Base-by-base conservation (phyloP, 1,140 invertebrate species). In the Drosophila chauvacae region DNA sequence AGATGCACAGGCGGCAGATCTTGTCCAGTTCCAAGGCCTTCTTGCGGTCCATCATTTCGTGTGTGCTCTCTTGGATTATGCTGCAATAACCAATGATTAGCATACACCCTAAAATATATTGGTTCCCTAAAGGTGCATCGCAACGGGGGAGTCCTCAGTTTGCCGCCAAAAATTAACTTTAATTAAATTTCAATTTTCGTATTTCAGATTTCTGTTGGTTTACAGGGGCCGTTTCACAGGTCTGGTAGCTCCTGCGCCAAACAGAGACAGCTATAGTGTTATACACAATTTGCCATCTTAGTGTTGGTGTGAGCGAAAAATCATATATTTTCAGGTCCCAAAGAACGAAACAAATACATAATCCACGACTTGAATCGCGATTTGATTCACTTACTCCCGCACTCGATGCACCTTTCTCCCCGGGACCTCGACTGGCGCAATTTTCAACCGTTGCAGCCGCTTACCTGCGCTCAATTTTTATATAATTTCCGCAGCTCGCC, bases 1-100 rank as follows among this genome's bases (percentile, higher is more conserved):
- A 92, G 73, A 94, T 93, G 91, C 94, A 95, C 35, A 94, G 93
- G n/a, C 94, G 93, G 91, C 94, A 95, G 71, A 94, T 94, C 91
- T 94, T 94, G 68, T 94, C 94, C 75, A 95, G 82, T 69, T 93
- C 91, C 23, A 92, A 59, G 30, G 90, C 87, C 53, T 92, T 92
- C 53, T 92, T 92, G 13, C 91, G 87, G 58, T 92, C 91, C 91
- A 92, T 92, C 56, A 85, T 79, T 60, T 39, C 23, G 61, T 56
- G 42, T 13, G 42, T 44, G 18, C 16, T 55, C 11, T 26, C 28
- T 41, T 42, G 45, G 47, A 18, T 45, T 51, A 18, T 14, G 57
- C 70, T 74, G 44, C 18, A 58, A 53, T 3, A 13, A 23, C 0
- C 23, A 45, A 6, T 13, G 11, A 26, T 58, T 28, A 30, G 47